These are phyloP conservation scores for Onchidella celtica DNA, from an alignment of 2,888 invertebrate genomes.

Conservation along the genomic window DNA sequence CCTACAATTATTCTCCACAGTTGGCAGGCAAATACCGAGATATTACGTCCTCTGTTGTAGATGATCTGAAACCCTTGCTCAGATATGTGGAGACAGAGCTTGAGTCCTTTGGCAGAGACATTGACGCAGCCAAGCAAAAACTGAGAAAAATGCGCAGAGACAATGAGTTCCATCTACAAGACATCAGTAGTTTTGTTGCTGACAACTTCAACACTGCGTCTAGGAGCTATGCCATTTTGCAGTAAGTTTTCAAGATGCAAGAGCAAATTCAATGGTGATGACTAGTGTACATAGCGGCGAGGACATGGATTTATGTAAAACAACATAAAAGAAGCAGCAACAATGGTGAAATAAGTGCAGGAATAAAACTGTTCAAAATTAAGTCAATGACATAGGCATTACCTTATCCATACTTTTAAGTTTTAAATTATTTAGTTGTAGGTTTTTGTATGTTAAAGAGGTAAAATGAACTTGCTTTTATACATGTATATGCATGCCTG, in stretches of 20 bases:
- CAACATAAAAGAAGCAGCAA: not conserved
- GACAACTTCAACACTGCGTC: slow-evolving; percentile 45
- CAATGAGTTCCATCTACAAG: slow-evolving; percentile 63
- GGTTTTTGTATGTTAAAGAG: no score
- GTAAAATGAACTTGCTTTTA: no score
- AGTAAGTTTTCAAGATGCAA: not conserved
- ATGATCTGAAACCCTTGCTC: slow-evolving; percentile 60
- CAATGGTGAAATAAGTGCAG: no score
- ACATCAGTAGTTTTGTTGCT: slow-evolving; percentile 38
- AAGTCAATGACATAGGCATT: no score
- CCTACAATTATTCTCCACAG: no score
- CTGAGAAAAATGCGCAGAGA: slow-evolving; percentile 61
- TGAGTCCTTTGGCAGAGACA: slow-evolving; percentile 48
- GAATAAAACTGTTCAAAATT: no score
- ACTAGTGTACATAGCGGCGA: no score
- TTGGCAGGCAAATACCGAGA: slow-evolving; percentile 56
- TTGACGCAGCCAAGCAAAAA: slow-evolving; percentile 54
- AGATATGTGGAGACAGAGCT: slow-evolving; percentile 52
- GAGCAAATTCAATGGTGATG: no score
- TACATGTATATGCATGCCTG: no score
- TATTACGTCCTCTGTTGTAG: slow-evolving; percentile 57
- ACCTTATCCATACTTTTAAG: no score
- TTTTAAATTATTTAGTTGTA: no score
- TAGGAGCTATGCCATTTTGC: not conserved
- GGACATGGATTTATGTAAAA: not conserved